Conservation (phyloP, 1,140 invertebrate species). For the Cyclargus thomasi region DNA sequence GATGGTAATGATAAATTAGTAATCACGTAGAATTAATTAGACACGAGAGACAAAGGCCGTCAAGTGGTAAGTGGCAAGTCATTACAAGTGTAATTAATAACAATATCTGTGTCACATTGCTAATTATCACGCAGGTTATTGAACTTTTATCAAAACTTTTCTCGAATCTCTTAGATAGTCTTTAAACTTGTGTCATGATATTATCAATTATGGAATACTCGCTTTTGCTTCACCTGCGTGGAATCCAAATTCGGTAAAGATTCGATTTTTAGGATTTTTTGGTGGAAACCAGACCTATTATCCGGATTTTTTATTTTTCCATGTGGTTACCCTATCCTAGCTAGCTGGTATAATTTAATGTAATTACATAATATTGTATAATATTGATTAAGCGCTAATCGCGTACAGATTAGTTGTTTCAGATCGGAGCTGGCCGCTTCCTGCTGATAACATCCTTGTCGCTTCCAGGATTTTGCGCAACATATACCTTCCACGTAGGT, state of each 20-base stretch:
- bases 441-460: conserved; percentile 40
- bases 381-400: not conserved
- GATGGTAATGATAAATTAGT: conserved; percentile 35
- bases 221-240: too few species aligned
- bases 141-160: conserved; percentile 21
- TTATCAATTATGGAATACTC: not conserved
- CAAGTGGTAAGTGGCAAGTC: conserved; percentile 10
- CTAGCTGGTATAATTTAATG: not conserved
- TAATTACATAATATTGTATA: not conserved
- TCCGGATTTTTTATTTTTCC: too few species aligned
- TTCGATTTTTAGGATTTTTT: too few species aligned
- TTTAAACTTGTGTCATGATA: not conserved
- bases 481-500: conserved; percentile 21
- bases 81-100: conserved; percentile 14
- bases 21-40: conserved; percentile 37
- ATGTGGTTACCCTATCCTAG: too few species aligned
- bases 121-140: conserved; percentile 17
- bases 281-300: too few species aligned
- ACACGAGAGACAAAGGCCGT: conserved; percentile 21
- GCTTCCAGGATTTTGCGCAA: conserved; percentile 36
- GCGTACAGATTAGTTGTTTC: conserved; percentile 22
- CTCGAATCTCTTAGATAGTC: not conserved
- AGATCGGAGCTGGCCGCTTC: conserved; percentile 39
- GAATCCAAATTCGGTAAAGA: too few species aligned
- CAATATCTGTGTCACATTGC: conserved; percentile 17